These are phyloP conservation scores for Spicauda simplicius DNA, from an alignment of 2,888 invertebrate genomes.

Conservation along the genomic window DNA sequence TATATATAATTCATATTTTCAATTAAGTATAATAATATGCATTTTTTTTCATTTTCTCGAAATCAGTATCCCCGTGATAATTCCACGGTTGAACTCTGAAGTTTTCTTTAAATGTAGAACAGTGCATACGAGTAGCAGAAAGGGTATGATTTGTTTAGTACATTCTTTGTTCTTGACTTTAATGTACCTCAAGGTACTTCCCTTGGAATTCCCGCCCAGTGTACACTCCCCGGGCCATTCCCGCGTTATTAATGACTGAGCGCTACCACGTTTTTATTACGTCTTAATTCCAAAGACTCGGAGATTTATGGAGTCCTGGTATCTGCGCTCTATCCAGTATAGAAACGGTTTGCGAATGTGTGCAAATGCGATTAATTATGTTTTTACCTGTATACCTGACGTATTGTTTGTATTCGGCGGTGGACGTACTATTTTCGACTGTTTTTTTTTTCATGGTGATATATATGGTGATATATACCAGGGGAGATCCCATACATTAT, in stretches of 20 bases:
- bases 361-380: slow-evolving; percentile 18
- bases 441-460: too few species aligned
- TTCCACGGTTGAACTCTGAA: background rate
- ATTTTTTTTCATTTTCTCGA: too few species aligned
- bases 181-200: slow-evolving; percentile 9
- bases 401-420: too few species aligned
- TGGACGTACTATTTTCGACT: too few species aligned
- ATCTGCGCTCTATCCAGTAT: slow-evolving; percentile 22
- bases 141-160: background rate
- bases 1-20: too few species aligned
- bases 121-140: background rate
- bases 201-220: background rate
- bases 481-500: too few species aligned
- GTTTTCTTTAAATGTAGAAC: background rate
- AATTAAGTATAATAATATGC: too few species aligned
- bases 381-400: slow-evolving; percentile 7
- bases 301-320: slow-evolving; percentile 36
- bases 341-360: slow-evolving; percentile 9
- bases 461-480: too few species aligned
- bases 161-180: slow-evolving; percentile 4
- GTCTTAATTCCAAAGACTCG: slow-evolving; percentile 44
- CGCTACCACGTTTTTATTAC: slow-evolving; percentile 48
- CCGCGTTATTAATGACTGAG: slow-evolving; percentile 47
- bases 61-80: background rate
- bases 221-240: slow-evolving; percentile 17